Evolutionary conservation across 2,888 invertebrate genomes (phyloP), one percentile per base, ranked within the genome.

Genomic region (Agrotis clavis): DNA sequence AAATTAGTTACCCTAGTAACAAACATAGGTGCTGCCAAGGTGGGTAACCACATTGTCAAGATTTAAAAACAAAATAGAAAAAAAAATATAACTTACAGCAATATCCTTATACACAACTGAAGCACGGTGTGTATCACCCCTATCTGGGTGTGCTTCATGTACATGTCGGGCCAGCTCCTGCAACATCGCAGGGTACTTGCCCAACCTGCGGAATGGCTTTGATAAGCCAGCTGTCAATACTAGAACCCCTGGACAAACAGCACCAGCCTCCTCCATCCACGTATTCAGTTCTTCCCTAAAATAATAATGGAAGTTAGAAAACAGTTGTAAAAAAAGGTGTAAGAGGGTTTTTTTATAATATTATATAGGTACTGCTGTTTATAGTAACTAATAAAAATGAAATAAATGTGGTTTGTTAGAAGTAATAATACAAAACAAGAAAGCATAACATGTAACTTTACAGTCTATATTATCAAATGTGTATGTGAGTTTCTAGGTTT

Each of bases 101-200:
- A 99, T 98, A 88, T 99, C 99, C 92, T 99, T 98, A 92, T 98
- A 99, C 51, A 99, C 98, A 83, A 98, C 98, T 79, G 99, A 98
- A 57, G 99, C 99, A 82, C 99, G 97, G 93, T 99, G 99, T 0
- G 99, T 99, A 91, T 99, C 99, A 1, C 99, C 99, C 82, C 99
- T 97, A 93, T 99, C 99, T 0, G 98, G 97, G 94, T 99, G 99
- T 83, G 98, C 98, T 92, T 99, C 99, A 92, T 99, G 99, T 68
- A 99, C 98, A 91, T 99, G 99, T 74, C 99, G 97, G 86, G 99
- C 99, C 77, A 99, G 95, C 92, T 99, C 99, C 92, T 99, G 99
- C 65, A 99, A 96, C 97, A 98, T 98, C 5, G 98, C 98, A 1
- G 99, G 98, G 94, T 99, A 99, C 93, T 99, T 99, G 88, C 99